Evolutionary conservation across 2,113 vertebrate genomes (phyloP).

Genomic region (Lota lota): DNA sequence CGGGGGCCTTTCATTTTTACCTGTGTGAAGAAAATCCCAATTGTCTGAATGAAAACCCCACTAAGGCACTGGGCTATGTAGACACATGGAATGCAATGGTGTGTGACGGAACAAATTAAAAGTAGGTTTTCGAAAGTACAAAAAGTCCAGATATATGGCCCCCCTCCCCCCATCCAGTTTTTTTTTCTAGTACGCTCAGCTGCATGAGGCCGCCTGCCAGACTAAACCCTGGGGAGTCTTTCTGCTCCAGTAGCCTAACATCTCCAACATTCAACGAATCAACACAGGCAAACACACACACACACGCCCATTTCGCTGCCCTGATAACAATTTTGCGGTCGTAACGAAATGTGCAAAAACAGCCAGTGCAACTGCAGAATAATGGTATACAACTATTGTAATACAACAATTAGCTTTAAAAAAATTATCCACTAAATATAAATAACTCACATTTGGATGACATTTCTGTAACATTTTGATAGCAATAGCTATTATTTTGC

Average conservation of each 20-base stretch:
- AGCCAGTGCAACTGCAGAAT: neutral
- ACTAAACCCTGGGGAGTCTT: slow-evolving; percentile 65
- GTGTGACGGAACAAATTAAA: slow-evolving; percentile 45
- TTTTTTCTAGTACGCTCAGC: slow-evolving; percentile 51
- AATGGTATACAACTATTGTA: neutral
- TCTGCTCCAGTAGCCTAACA: slow-evolving; percentile 63
- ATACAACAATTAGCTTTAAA: neutral
- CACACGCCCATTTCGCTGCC: slow-evolving; percentile 33
- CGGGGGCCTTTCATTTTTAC: slow-evolving; percentile 85
- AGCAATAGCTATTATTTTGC: neutral
- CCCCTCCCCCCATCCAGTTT: slow-evolving; percentile 36
- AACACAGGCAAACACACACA: slow-evolving; percentile 26
- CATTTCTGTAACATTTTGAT: neutral
- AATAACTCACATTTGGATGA: neutral
- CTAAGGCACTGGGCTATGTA: slow-evolving; percentile 10
- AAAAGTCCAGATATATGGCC: slow-evolving; percentile 53
- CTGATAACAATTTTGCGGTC: slow-evolving; percentile 45
- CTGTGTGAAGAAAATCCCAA: slow-evolving; percentile 58
- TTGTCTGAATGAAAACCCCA: neutral
- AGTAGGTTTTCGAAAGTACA: slow-evolving; percentile 48
- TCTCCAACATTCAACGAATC: slow-evolving; percentile 51
- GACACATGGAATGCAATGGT: slow-evolving; percentile 15
- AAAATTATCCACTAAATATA: neutral
- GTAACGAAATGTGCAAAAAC: slow-evolving; percentile 40
- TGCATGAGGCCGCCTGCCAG: slow-evolving; percentile 66